These are phyloP conservation scores for Mesoligia furuncula DNA, from an alignment of 2,888 invertebrate species.

Conservation along the genomic window DNA sequence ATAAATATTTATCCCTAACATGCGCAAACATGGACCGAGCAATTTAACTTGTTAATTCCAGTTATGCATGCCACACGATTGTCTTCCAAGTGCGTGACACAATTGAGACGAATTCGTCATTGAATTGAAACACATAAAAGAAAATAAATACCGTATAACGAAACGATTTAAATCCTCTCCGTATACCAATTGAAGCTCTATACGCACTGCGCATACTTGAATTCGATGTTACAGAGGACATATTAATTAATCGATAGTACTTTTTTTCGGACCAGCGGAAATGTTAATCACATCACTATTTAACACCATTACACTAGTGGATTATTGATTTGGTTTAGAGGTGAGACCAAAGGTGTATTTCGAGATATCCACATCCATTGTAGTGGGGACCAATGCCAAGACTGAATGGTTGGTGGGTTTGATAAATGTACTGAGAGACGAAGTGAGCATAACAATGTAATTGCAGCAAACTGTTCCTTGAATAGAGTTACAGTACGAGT, in stretches of 20 bases:
- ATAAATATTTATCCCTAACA: constrained; percentile 42
- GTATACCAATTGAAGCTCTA: constrained; percentile 86
- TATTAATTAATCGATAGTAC: constrained; percentile 77
- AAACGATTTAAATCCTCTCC: constrained; percentile 88
- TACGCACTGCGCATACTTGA: constrained; percentile 88
- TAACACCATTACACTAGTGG: constrained; percentile 68
- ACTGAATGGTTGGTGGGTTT: constrained; percentile 85
- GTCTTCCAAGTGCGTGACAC: constrained; percentile 59
- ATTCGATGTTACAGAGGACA: constrained; percentile 88
- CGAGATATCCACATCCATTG: constrained; percentile 83
- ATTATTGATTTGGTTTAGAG: constrained; percentile 65
- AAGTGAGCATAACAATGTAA: constrained; percentile 90
- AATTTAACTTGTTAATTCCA: constrained; percentile 61
- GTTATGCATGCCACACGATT: constrained; percentile 50
- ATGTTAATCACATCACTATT: constrained; percentile 75
- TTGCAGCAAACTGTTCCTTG: constrained; percentile 89
- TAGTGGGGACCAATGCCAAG: constrained; percentile 82
- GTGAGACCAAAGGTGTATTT: constrained; percentile 67
- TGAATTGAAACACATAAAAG: constrained; percentile 65
- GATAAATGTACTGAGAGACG: constrained; percentile 85
- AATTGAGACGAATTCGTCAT: constrained; percentile 62
- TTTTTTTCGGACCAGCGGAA: constrained; percentile 55
- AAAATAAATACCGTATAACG: constrained; percentile 86
- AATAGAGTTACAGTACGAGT: constrained; percentile 82
- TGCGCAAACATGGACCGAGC: constrained; percentile 50